A percentile compares a stretch with the other conserved stretches of the same genome.
phyloP scores from a whole-genome alignment of 2,113 vertebrate species.

The Arizona elegans region DNA sequence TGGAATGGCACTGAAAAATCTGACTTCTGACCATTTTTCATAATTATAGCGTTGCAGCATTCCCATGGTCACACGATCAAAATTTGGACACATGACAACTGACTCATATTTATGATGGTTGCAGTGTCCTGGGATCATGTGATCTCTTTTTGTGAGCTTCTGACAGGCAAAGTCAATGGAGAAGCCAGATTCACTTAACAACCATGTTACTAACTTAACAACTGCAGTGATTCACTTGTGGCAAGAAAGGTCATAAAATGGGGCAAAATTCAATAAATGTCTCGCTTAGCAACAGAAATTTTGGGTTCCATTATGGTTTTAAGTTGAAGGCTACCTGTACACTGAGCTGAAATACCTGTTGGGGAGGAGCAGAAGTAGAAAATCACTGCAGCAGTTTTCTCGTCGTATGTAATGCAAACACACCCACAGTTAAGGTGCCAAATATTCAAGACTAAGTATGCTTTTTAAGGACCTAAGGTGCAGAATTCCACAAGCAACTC shows the following conservation, averaged over 20 bases:
- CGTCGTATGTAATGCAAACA: not conserved
- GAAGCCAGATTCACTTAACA: not conserved
- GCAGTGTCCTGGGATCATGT: not conserved
- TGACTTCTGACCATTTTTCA: not conserved
- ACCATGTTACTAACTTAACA: not conserved
- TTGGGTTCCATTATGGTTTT: not conserved
- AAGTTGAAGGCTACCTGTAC: not conserved
- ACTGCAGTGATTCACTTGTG: not conserved
- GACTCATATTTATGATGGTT: not conserved
- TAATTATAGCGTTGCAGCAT: not conserved
- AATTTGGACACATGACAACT: not conserved
- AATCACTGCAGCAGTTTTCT: not conserved
- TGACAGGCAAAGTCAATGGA: not conserved
- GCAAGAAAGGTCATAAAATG: not conserved
- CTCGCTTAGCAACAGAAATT: not conserved
- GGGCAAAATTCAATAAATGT: not conserved
- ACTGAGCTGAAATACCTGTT: not conserved
- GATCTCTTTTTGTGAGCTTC: not conserved
- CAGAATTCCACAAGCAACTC: not conserved
- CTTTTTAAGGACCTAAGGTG: not conserved
- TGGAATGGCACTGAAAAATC: not conserved
- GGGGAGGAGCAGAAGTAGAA: not conserved
- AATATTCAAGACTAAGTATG: not conserved
- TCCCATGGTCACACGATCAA: not conserved
- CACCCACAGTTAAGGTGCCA: not conserved